Base-by-base conservation (phyloP, 1,140 invertebrate genomes). In the Drosophila sucinea region DNA sequence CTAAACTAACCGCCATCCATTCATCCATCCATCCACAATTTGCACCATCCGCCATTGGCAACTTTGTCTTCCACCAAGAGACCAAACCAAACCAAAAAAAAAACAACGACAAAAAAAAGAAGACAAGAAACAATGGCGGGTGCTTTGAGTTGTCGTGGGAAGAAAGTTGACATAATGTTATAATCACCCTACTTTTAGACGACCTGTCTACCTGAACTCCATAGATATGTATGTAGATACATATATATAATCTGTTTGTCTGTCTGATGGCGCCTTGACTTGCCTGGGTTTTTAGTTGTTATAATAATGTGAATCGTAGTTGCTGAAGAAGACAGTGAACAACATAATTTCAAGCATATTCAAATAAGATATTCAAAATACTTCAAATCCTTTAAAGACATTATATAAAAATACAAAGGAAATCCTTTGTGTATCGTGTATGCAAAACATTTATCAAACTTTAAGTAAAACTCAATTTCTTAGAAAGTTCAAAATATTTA, bases 101-200 rank as follows among this genome's bases (percentile, higher is more conserved):
- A 40, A 40, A 11, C 8, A 27, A 41, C 60, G 62, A 44, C 55
- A 63, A 7, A 63, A 40, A 65, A 47, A 63, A 65, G 47, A 40
- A 47, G 23, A 60, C 58, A 47, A 78, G 55, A 75, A 70, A 83
- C 81, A 80, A 84, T 85, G 64, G 64, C 66, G 27, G 64, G 51
- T 60, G 58, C 57, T 68, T 51, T 61, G 67, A 29, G 57, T 41
- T 65, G 78, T 84, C 84, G 84, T 87, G 84, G 84, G 84, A 87
- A 89, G 84, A 87, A 87, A 87, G 84, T 87, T 87, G 84, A 87
- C 84, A 87, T 87, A 87, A 87, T 87, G 84, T 83, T 89, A 87
- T 87, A 87, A 87, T 87, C 84, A 83, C 58, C 77, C 72, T 55
- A 87, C 83, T 87, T 79, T 75, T 77, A 57, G 69, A 67, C 68